A percentile compares a stretch with the other conserved stretches of the same genome.
Conservation (phyloP, 2,797 vertebrate species). For the Lophotriccus pileatus region DNA sequence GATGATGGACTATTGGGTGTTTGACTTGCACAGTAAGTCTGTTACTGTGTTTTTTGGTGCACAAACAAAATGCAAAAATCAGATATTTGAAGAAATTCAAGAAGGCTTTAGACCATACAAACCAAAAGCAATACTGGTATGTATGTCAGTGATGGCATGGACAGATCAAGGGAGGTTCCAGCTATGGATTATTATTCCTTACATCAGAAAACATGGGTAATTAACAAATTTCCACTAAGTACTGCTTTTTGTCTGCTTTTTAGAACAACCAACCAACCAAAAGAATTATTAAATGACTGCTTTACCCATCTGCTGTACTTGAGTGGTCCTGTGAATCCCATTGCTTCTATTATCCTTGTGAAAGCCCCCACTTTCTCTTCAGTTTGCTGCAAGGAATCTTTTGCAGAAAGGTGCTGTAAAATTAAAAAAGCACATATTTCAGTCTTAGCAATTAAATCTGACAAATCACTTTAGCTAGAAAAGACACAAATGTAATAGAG, state of each 20-base stretch:
- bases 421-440: not conserved
- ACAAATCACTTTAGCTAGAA: not conserved
- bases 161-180: not conserved
- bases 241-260: not conserved
- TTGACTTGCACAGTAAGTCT: not conserved
- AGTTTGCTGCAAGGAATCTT: slow-evolving; percentile 80
- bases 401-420: slow-evolving; percentile 72
- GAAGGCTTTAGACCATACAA: not conserved
- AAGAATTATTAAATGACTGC: not conserved
- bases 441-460: not conserved
- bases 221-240: not conserved
- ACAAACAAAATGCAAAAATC: not conserved
- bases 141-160: not conserved
- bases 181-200: not conserved
- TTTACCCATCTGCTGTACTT: slow-evolving; percentile 99
- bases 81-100: not conserved
- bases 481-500: not conserved
- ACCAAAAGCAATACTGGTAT: not conserved
- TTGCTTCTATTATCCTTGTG: slow-evolving; percentile 93
- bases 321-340: slow-evolving; percentile 95
- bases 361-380: slow-evolving; percentile 91
- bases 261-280: not conserved
- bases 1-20: not conserved
- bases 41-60: not conserved
- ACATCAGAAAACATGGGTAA: not conserved